Percentiles rank a stretch among this genome's conserved stretches.
Evolutionary conservation across 2,113 vertebrate species (phyloP).

Genomic region (Anguilla japonica): DNA sequence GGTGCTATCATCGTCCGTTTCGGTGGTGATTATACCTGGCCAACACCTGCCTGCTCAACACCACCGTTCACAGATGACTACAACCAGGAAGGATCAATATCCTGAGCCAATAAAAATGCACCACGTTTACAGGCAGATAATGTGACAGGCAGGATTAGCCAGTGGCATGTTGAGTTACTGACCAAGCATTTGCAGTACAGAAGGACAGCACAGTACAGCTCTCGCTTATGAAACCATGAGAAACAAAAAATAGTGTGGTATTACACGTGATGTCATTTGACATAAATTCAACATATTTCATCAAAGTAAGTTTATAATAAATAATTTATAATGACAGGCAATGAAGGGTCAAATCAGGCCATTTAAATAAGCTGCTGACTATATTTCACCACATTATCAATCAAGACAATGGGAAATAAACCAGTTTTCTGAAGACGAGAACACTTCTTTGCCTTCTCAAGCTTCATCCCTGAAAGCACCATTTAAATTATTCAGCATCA

Average conservation of each 20-base stretch:
- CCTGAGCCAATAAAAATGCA: no score
- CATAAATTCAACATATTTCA: neutral
- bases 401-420: constrained; percentile 24
- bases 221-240: neutral
- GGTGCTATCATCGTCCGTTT: neutral
- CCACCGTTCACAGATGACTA: neutral
- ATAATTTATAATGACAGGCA: constrained; percentile 27
- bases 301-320: constrained; percentile 15
- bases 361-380: constrained; percentile 24
- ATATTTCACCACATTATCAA: constrained; percentile 16
- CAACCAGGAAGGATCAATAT: neutral
- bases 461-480: neutral
- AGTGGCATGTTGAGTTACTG: neutral
- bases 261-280: neutral
- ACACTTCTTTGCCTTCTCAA: neutral
- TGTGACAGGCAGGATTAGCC: no score
- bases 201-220: no score
- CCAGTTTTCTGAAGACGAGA: neutral
- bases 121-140: no score
- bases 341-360: constrained; percentile 4
- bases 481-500: neutral
- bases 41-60: neutral
- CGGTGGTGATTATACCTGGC: neutral
- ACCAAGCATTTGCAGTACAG: neutral
- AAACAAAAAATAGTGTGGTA: neutral